Evolutionary conservation across 2,888 invertebrate species (phyloP).

Genomic region (Synanthedon formicaeformis): DNA sequence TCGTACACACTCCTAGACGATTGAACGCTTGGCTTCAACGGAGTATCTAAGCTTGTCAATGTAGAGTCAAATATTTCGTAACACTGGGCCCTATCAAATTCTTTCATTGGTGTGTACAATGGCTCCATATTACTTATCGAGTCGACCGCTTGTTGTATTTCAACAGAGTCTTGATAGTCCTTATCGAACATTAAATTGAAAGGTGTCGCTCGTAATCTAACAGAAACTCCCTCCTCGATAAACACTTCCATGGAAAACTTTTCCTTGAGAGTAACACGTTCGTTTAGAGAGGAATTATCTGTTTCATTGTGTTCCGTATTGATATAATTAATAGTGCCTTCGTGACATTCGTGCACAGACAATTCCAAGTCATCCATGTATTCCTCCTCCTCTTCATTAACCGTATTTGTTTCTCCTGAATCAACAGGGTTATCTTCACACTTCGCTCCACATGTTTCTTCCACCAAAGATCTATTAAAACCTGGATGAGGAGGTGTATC

Average conservation of each 20-base stretch:
- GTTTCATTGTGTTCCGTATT: slow-evolving; percentile 26
- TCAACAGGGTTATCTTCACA: slow-evolving; percentile 17
- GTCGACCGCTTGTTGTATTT: slow-evolving; percentile 46
- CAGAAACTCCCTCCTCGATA: slow-evolving; percentile 43
- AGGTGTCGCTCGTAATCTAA: slow-evolving; percentile 43
- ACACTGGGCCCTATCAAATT: slow-evolving; percentile 34
- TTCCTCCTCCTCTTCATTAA: slow-evolving; percentile 26
- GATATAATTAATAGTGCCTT: slow-evolving; percentile 40
- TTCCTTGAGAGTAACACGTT: slow-evolving; percentile 40
- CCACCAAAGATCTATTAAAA: slow-evolving; percentile 3
- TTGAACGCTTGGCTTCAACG: slow-evolving; percentile 37
- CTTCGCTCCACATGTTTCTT: slow-evolving; percentile 10
- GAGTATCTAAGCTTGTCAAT: slow-evolving; percentile 57
- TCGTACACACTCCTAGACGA: slow-evolving; percentile 17
- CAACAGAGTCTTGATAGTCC: slow-evolving; percentile 10
- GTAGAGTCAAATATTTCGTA: slow-evolving; percentile 61
- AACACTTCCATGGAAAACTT: slow-evolving; percentile 55
- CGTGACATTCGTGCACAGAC: slow-evolving; percentile 38
- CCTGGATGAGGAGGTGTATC: slow-evolving; percentile 25
- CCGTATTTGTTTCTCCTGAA: slow-evolving; percentile 16
- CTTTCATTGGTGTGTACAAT: slow-evolving; percentile 53
- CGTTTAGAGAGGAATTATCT: slow-evolving; percentile 15
- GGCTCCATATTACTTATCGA: slow-evolving; percentile 43
- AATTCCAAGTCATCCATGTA: slow-evolving; percentile 43
- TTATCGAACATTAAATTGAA: slow-evolving; percentile 31